Conservation (phyloP, 2,888 invertebrate genomes). For the Lithophane ornitopus region DNA sequence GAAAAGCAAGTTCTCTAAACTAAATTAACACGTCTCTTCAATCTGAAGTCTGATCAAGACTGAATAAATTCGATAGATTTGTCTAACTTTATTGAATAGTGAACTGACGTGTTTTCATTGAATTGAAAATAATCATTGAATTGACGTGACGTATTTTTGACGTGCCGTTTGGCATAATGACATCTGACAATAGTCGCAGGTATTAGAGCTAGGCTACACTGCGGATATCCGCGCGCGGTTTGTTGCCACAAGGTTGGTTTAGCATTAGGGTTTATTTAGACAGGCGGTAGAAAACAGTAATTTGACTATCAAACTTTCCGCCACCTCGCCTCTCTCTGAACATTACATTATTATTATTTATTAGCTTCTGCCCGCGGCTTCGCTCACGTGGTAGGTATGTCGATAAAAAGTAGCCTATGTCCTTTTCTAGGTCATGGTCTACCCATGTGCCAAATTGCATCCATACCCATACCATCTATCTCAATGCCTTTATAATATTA, state of each 20-base stretch:
- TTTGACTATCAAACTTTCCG: too few species aligned
- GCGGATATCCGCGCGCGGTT: not conserved
- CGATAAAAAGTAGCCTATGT: too few species aligned
- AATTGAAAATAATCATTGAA: not conserved
- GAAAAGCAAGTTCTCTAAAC: not conserved
- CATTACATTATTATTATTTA: too few species aligned
- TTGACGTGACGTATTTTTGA: conserved; percentile 18
- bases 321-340: too few species aligned
- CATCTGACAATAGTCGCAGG: conserved; percentile 1
- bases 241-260: not conserved
- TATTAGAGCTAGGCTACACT: not conserved
- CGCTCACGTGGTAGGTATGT: too few species aligned
- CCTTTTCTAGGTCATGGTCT: too few species aligned
- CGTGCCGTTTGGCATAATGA: conserved; percentile 1
- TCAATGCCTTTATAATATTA: too few species aligned
- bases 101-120: conserved; percentile 48
- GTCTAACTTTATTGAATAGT: conserved; percentile 1
- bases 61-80: conserved; percentile 23
- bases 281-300: not conserved
- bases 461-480: too few species aligned
- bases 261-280: not conserved
- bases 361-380: too few species aligned
- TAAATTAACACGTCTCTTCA: not conserved
- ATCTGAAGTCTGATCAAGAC: conserved; percentile 39
- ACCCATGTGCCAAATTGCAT: too few species aligned